Conservation (phyloP, 2,797 vertebrate genomes). For the Leptatherina wallacei region DNA sequence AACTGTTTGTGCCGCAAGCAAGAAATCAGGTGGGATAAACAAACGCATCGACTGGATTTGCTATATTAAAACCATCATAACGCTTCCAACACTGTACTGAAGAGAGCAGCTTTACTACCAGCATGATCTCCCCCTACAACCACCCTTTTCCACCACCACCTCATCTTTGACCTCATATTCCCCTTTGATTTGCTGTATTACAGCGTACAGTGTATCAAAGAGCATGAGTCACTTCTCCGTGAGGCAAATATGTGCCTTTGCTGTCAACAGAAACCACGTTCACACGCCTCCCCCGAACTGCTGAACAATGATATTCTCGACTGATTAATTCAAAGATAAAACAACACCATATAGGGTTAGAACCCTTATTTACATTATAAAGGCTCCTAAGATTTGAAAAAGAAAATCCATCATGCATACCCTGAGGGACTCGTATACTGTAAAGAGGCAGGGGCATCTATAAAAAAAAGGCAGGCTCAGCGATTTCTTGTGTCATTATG, state of each 20-base stretch:
- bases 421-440: slow-evolving; percentile 49
- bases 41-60: slow-evolving; percentile 30
- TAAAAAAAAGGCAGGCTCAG: slow-evolving; percentile 49
- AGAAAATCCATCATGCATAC: slow-evolving; percentile 38
- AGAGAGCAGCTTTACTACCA: not conserved
- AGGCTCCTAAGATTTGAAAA: slow-evolving; percentile 49
- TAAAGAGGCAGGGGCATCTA: not conserved
- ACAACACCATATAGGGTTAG: slow-evolving; percentile 48
- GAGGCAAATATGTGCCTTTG: slow-evolving; percentile 6
- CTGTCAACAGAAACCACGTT: slow-evolving; percentile 27
- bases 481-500: slow-evolving; percentile 54
- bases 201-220: not conserved
- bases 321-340: slow-evolving; percentile 62
- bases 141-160: not conserved
- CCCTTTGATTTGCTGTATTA: slow-evolving; percentile 14
- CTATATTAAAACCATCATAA: slow-evolving; percentile 30
- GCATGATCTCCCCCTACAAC: not conserved
- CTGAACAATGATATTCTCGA: slow-evolving; percentile 59
- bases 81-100: not conserved
- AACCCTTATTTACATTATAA: slow-evolving; percentile 58
- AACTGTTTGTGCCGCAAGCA: slow-evolving; percentile 19
- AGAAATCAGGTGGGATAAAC: slow-evolving; percentile 35
- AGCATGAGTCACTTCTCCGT: slow-evolving; percentile 4
- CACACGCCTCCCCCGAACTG: slow-evolving; percentile 41
- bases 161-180: not conserved